Evolutionary conservation across 2,797 vertebrate species (phyloP), one percentile per base, ranked within the genome.

Genomic region (Rhyacichthys aspro): DNA sequence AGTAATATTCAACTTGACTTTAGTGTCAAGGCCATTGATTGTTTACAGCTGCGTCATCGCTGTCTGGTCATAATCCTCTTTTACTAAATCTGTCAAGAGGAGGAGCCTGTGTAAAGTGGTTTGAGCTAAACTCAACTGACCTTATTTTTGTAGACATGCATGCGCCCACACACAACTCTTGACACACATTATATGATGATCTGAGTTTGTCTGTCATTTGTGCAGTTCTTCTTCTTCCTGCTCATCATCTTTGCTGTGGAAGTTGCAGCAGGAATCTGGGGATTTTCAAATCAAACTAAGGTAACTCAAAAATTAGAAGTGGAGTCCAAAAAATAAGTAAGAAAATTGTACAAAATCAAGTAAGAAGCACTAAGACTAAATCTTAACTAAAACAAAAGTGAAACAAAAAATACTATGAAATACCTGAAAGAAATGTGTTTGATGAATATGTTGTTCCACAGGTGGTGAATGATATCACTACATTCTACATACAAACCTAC

Each of bases 251-350:
- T 99, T 83, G 95, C 94, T 50, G 84, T 97, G 19, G 95, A 98
- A 86, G 92, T 98, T 11, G 95, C 95, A 8, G 95, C 95, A 42
- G 97, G 95, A 11, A 92, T 98, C 87, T 98, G 95, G 96, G 97
- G 95, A 59, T 98, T 98, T 88, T 91, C 94, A 67, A 96, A 98
- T 85, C 96, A 97, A 86, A 92, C 93, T 33, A 93, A 94, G 94
- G 97, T 98, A 82, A 68, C 1, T 1, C 33, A 34, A n/a, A 63
- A 9, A 17, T 39, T 23, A 28, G 7, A 59, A 61, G 11, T 15
- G 36, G 9, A 43, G 10, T 3, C 17, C 14, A 55, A 2, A 59
- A 6, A 55, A n/a, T 39, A 4, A 11, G 5, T 11, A 14, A 9
- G 2, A 42, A 3, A 9, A 50, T 54, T 39, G 48, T 42, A 3